Base-by-base conservation (phyloP, 2,797 vertebrate species). In the Enteromius paludinosus region DNA sequence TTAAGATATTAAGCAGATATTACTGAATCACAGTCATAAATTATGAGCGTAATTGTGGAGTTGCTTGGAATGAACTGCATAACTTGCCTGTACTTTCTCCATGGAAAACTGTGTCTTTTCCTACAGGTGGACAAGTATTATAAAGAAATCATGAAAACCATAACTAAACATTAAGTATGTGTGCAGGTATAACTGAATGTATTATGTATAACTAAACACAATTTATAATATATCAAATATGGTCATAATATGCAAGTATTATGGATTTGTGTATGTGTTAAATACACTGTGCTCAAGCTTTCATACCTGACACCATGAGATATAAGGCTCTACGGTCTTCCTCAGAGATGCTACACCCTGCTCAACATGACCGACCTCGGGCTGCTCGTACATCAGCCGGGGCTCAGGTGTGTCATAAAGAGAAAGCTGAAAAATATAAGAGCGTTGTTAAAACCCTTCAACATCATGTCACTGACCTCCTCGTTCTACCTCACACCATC, bases 381-480 rank as follows among this genome's bases (percentile, higher is more conserved):
- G 90, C 86, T 96, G 95, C 89, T 89, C 92, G 70, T 89, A 90
- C 33, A 81, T 94, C 73, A 89, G 87, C 76, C 90, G 92, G 7
- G 81, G 52, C 81, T 93, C 90, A 28, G 97, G 97, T 71, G 86
- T 89, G 52, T 91, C 95, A 92, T 99, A 99, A 20, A 99, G 90
- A 35, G 98, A 98, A 92, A 98, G 92, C 91, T 94, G 90, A 49
- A 88, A 81, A 92, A 45, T 86, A 79, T 0, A 79, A 3, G 28
- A 43, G 3, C 38, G 52, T 33, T 9, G 20, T 62, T 56, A 38
- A 90, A 84, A 88, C 79, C 66, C 85, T 82, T 25, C 45, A 41
- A 33, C 17, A 30, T 45, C 33, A 25, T 2, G 4, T 2, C 1
- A 23, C 45, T 1, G 0, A 65, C 15, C 2, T 38, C 11, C 59